Conservation (phyloP, 1,140 invertebrate genomes). For the Sinella curviseta region DNA sequence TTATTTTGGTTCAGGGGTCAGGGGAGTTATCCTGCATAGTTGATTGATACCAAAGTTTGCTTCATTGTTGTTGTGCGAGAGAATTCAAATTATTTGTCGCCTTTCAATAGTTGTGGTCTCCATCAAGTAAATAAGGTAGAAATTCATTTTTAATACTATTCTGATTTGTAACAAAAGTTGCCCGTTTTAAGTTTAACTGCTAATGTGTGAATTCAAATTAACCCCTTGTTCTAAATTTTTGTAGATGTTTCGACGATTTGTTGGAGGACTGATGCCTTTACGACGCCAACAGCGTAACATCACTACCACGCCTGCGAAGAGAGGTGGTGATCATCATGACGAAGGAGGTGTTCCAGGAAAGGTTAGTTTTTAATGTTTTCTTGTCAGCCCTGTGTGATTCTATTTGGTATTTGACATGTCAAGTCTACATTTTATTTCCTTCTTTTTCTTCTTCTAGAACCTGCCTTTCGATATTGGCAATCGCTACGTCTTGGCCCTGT, state of each 20-base stretch:
- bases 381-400: background rate
- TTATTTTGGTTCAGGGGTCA: too few species aligned
- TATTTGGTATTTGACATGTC: background rate
- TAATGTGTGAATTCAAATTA: too few species aligned
- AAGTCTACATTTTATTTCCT: background rate
- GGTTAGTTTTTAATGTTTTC: conserved; percentile 34
- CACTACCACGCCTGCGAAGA: conserved; percentile 29
- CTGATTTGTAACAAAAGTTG: too few species aligned
- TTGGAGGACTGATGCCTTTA: background rate
- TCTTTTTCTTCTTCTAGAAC: conserved; percentile 37
- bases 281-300: conserved; percentile 8
- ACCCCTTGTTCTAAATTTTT: too few species aligned
- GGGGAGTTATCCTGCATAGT: too few species aligned
- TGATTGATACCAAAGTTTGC: too few species aligned
- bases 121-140: too few species aligned
- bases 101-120: too few species aligned
- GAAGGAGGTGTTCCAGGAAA: conserved; percentile 41
- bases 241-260: background rate
- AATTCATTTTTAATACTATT: too few species aligned
- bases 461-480: conserved; percentile 42
- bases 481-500: conserved; percentile 35
- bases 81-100: too few species aligned
- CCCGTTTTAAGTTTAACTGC: too few species aligned
- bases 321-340: conserved; percentile 37
- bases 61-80: too few species aligned